A percentile compares a stretch with the other conserved stretches of the same genome.
These are phyloP conservation scores for Emydura subglobosa DNA, from an alignment of 2,113 vertebrate genomes.

Conservation along the genomic window DNA sequence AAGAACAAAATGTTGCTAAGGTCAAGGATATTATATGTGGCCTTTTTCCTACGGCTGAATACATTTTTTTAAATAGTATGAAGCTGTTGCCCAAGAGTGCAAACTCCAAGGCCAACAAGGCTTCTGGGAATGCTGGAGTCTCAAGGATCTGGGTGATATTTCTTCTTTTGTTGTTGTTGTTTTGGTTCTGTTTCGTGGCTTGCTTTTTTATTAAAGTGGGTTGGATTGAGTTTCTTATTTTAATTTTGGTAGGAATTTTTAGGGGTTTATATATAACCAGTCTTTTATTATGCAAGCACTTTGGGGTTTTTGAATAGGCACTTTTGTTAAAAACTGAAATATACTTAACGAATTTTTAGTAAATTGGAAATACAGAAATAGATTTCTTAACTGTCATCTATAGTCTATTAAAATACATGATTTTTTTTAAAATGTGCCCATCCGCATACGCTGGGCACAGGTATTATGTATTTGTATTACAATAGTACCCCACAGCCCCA, in stretches of 20 bases:
- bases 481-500: not conserved
- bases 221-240: not conserved
- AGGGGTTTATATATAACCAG: not conserved
- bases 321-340: not conserved
- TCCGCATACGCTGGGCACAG: not conserved
- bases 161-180: not conserved
- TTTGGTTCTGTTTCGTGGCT: not conserved
- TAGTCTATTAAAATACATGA: not conserved
- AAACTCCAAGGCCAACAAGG: not conserved
- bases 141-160: not conserved
- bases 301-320: not conserved
- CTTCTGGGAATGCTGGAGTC: not conserved
- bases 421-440: not conserved
- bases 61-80: not conserved
- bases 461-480: not conserved
- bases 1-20: conserved; percentile 22
- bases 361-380: not conserved
- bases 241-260: not conserved
- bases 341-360: not conserved
- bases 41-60: not conserved
- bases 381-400: not conserved
- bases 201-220: not conserved
- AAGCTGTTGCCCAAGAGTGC: not conserved
- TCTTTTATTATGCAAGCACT: not conserved
- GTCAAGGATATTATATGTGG: conserved; percentile 34